phyloP scores from a whole-genome alignment of 2,113 vertebrate genomes.

The Collichthys lucidus region DNA sequence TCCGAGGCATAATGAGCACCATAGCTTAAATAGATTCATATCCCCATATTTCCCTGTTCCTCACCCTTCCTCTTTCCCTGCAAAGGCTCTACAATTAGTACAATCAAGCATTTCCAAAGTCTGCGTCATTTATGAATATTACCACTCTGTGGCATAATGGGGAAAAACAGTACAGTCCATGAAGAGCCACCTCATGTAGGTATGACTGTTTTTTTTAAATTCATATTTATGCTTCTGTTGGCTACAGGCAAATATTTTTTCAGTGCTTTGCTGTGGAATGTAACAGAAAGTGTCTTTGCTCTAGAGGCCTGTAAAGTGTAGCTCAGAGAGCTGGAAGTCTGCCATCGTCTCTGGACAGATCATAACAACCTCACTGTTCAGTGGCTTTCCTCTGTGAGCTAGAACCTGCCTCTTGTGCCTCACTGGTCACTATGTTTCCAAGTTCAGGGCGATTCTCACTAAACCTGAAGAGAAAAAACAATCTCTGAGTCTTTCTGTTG shows the following conservation, averaged over 20 bases:
- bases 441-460: too few species aligned
- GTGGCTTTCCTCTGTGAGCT: background rate
- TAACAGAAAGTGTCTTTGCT: constrained; percentile 12
- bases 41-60: too few species aligned
- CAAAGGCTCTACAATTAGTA: constrained; percentile 2
- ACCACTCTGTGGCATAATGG: background rate
- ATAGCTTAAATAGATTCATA: too few species aligned
- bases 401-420: background rate
- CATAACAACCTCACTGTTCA: background rate
- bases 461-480: too few species aligned
- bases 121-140: background rate
- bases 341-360: constrained; percentile 5
- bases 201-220: background rate
- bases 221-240: constrained; percentile 22
- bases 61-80: too few species aligned
- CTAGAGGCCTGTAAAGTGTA: background rate
- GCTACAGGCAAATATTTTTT: constrained; percentile 25
- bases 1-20: too few species aligned
- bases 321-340: constrained; percentile 1
- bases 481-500: too few species aligned
- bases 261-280: constrained; percentile 18
- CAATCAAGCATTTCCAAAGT: constrained; percentile 9
- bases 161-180: background rate
- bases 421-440: too few species aligned
- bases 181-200: constrained; percentile 9